Base-by-base conservation (phyloP, 2,797 vertebrate species). In the Paramormyrops hopkinsi region DNA sequence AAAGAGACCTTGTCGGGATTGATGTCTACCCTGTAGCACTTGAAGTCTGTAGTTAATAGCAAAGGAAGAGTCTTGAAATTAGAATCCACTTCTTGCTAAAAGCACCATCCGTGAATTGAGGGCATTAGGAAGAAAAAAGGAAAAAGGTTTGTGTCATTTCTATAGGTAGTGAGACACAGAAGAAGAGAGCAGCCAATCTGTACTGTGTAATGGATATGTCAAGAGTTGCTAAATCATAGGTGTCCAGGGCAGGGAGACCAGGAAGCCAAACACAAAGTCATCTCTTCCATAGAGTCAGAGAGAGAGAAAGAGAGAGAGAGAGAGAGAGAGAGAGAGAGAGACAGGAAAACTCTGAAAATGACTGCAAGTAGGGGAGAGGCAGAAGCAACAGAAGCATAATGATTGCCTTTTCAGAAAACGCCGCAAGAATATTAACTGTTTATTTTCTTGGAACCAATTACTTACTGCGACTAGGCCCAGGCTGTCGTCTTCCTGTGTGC, bases 211-310 rank as follows among this genome's bases (percentile, higher is more conserved):
- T 97, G 95, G 96, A 96, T 96, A 95, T 97, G 96, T 96, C 96
- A 97, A 95, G 96, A 96, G 96, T 96, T 95, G 95, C 96, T 96
- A 97, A 97, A 96, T 97, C 96, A 96, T 96, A 95, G 95, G 93
- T 95, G 94, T 96, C 94, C 93, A 90, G 94, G 93, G 93, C 94
- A 95, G 94, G 95, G 92, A 95, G 96, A 95, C 95, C 95, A 94
- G 95, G 94, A 95, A 95, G 93, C 94, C 94, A 95, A 96, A 96
- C 94, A 94, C 94, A 95, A 95, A 95, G 95, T 94, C 95, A 96
- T 95, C 88, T 90, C 93, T 92, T 91, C 90, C 88, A 92, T 91
- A 92, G 92, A 92, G 91, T 90, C 46, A 82, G 56, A 4, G 65
- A 62, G 88, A 90, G 69, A 90, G 83, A 59, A 88, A 92, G 89